phyloP scores from a whole-genome alignment of 2,888 invertebrate species.

The Stomorhina lunata region DNA sequence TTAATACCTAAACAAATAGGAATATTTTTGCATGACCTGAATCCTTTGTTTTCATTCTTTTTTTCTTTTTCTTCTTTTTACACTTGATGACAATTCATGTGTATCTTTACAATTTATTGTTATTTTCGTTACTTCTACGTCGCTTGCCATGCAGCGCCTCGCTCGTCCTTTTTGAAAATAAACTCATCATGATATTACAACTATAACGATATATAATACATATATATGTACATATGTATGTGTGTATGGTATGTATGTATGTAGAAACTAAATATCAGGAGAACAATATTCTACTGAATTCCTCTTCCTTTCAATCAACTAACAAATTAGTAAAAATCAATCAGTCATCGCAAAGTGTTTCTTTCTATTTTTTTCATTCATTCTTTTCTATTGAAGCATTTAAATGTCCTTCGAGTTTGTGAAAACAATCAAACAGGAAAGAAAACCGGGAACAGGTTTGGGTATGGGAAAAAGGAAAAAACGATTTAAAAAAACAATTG shows the following conservation, averaged over 20 bases:
- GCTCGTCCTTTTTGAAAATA: not conserved
- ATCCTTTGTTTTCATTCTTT: conserved; percentile 57
- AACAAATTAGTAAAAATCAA: conserved; percentile 67
- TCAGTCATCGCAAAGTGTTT: conserved; percentile 55
- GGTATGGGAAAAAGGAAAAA: not conserved
- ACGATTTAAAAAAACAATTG: conserved; percentile 39
- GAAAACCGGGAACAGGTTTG: not conserved
- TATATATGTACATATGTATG: not conserved
- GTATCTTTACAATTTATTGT: conserved; percentile 53
- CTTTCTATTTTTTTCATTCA: not conserved
- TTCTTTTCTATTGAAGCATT: conserved; percentile 29
- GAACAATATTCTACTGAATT: conserved; percentile 18
- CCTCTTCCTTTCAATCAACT: conserved; percentile 57
- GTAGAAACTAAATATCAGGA: not conserved
- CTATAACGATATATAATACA: not conserved
- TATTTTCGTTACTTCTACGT: conserved; percentile 16
- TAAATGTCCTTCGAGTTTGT: conserved; percentile 54
- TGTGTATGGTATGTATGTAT: not conserved
- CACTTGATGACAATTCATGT: conserved; percentile 65
- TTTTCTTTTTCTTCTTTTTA: conserved; percentile 28
- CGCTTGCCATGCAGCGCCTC: not conserved
- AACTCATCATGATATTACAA: conserved; percentile 17
- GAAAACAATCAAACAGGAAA: conserved; percentile 35
- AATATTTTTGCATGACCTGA: conserved; percentile 64
- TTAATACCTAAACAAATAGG: conserved; percentile 53